Evolutionary conservation across 2,888 invertebrate genomes (phyloP).

Genomic region (Cephus sareptanus): DNA sequence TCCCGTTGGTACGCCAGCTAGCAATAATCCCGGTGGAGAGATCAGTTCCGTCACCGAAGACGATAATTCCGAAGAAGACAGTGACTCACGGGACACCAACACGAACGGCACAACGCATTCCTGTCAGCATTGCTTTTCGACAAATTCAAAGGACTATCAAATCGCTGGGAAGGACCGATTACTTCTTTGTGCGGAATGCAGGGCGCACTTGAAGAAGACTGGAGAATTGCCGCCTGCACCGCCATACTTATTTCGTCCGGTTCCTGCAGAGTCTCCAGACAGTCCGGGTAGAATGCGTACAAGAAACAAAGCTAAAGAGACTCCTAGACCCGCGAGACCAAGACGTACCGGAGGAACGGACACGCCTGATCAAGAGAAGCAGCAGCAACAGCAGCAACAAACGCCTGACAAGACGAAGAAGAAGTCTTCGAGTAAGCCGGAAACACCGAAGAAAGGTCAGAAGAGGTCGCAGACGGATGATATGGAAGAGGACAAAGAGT

Average conservation of each 20-base stretch:
- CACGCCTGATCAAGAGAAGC: slow-evolving; percentile 69
- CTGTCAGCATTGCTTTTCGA: slow-evolving; percentile 81
- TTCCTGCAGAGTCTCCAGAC: slow-evolving; percentile 74
- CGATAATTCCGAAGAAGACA: slow-evolving; percentile 95
- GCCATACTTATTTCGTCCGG: slow-evolving; percentile 69
- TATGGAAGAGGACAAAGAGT: slow-evolving; percentile 71
- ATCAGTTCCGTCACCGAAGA: slow-evolving; percentile 84
- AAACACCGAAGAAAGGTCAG: slow-evolving; percentile 68
- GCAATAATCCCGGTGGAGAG: slow-evolving; percentile 68
- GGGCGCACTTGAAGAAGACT: slow-evolving; percentile 80
- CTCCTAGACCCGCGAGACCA: slow-evolving; percentile 67
- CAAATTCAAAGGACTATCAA: slow-evolving; percentile 68
- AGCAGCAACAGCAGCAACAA: slow-evolving; percentile 62
- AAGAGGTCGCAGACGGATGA: slow-evolving; percentile 72
- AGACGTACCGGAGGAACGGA: slow-evolving; percentile 72
- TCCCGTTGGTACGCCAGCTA: slow-evolving; percentile 52
- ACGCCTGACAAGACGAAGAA: slow-evolving; percentile 69
- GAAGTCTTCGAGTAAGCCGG: slow-evolving; percentile 56
- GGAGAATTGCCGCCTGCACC: slow-evolving; percentile 76
- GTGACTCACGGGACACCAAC: slow-evolving; percentile 87
- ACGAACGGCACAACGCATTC: slow-evolving; percentile 67
- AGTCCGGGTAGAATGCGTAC: slow-evolving; percentile 92
- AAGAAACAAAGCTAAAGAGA: slow-evolving; percentile 82
- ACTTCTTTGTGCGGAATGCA: slow-evolving; percentile 81
- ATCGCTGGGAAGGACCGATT: slow-evolving; percentile 78